Percentiles rank a stretch among this genome's conserved stretches.
Conservation (phyloP, 1,140 invertebrate species). For the Venustaconcha ellipsiformis region DNA sequence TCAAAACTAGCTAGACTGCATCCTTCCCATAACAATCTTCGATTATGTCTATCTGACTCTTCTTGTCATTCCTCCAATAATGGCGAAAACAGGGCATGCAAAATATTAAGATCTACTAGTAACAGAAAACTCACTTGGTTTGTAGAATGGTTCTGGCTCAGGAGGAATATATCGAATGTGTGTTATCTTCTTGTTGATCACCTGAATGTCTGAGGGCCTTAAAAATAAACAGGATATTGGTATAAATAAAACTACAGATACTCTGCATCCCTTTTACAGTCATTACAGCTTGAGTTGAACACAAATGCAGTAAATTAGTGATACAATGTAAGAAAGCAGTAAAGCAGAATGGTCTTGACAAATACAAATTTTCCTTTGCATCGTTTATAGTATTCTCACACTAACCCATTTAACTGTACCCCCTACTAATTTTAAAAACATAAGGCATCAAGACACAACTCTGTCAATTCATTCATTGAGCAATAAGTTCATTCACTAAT, state of each 20-base stretch:
- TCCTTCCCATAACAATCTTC: too few species aligned
- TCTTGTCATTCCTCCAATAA: too few species aligned
- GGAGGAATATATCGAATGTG: conserved; percentile 81
- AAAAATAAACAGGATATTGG: conserved; percentile 19
- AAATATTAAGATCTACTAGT: background rate
- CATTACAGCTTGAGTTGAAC: background rate
- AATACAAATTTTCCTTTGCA: background rate
- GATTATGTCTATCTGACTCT: too few species aligned
- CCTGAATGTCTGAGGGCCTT: conserved; percentile 86
- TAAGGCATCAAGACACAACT: too few species aligned
- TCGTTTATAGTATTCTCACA: too few species aligned
- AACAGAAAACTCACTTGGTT: conserved; percentile 63
- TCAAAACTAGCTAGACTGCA: too few species aligned
- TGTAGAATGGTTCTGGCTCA: conserved; percentile 84
- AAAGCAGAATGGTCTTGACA: background rate
- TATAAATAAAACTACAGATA: background rate
- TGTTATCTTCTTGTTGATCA: conserved; percentile 83
- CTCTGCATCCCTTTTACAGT: background rate
- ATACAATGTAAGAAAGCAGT: background rate
- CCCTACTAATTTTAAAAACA: too few species aligned
- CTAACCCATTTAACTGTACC: too few species aligned
- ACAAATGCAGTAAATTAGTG: background rate
- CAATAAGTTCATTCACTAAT: too few species aligned
- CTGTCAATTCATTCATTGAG: too few species aligned
- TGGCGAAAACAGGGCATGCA: too few species aligned